Conservation (phyloP, 2,113 vertebrate genomes). For the Hippopotamus amphibius region DNA sequence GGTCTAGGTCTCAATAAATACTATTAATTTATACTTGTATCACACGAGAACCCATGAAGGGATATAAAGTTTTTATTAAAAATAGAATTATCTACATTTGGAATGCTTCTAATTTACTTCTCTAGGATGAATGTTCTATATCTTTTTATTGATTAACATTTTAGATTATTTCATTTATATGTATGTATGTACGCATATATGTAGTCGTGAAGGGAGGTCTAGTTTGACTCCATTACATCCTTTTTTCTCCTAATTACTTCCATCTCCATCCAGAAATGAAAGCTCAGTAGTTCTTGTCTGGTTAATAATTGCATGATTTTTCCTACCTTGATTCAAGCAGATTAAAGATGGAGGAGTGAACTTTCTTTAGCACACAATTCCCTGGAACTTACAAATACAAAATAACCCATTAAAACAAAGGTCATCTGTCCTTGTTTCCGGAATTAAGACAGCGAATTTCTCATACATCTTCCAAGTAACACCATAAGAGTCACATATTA, state of each 20-base stretch:
- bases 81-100: background rate
- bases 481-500: background rate
- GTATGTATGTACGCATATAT: background rate
- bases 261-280: background rate
- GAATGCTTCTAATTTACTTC: background rate
- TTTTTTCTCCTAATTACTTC: background rate
- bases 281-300: background rate
- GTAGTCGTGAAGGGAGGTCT: background rate
- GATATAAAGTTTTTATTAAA: background rate
- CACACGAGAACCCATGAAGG: background rate
- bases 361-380: constrained; percentile 5
- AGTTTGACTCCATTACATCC: background rate
- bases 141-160: background rate
- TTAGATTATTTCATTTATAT: background rate
- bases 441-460: background rate
- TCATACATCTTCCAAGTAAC: background rate
- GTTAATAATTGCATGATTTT: background rate
- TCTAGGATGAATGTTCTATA: background rate
- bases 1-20: background rate
- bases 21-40: background rate
- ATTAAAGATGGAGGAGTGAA: background rate
- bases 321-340: background rate
- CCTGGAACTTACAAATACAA: background rate
- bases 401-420: background rate
- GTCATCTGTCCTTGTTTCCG: background rate